Base-by-base conservation (phyloP, 2,797 vertebrate species). In the Brachyalestes nurse region DNA sequence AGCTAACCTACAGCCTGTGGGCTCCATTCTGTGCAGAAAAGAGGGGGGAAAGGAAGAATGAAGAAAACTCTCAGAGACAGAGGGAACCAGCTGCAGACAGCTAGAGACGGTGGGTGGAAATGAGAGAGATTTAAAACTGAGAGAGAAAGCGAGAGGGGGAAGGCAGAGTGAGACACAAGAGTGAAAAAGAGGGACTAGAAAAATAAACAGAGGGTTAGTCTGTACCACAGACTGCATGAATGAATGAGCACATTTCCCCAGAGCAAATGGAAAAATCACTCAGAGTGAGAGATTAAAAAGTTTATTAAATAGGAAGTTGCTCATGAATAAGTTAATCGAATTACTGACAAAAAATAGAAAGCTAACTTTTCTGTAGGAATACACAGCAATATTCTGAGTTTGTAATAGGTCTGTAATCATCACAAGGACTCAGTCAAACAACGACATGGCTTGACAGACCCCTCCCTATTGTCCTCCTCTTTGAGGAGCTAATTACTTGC, bases 361-460 rank as follows among this genome's bases (percentile, higher is more conserved):
- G 25, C 17, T 17, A 21, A 12, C 45, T 42, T 55, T 70, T 72
- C 49, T 42, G 1, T n/a, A 45, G 72, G 55, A 65, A 62, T 42
- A 70, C 69, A 34, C 69, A 49, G 14, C 7, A 19, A 2, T 13
- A 21, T 38, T 38, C 51, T 57, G 14, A 55, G 17, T 23, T 34
- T 19, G 70, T 19, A 38, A n/a, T 5, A 12, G 5, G 38, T 9
- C 70, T 72, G 51, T 57, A 57, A 72, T 57, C 70, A 72, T 57
- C 28, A 57, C 25, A 72, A 12, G 51, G 28, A 57, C 57, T 72
- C 45, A 47, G 51, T 80, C 64, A 75, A 55, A 70, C 40, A 75
- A 70, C 75, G 28, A 51, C 64, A 61, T 42, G 58, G 79, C 45
- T 70, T 80, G 53, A 69, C 60, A 75, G 78, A 67, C 21, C 62